Evolutionary conservation across 2,797 vertebrate genomes (phyloP).

Genomic region (Muscicapa comitata): DNA sequence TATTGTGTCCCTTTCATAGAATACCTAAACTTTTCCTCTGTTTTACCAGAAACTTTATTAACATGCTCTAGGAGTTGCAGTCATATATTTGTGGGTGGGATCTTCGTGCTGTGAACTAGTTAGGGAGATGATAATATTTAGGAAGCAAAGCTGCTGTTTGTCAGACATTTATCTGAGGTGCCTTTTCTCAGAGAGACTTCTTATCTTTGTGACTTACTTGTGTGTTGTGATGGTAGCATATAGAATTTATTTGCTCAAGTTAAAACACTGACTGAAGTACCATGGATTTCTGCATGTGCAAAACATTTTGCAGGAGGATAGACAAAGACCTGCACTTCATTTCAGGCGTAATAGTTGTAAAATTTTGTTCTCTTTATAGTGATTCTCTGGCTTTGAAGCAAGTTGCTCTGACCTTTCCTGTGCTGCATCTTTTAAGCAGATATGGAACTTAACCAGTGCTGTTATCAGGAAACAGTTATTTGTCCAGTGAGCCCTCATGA

Average conservation of each 20-base stretch:
- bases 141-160: neutral
- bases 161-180: neutral
- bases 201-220: neutral
- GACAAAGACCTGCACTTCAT: neutral
- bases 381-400: neutral
- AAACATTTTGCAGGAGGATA: neutral
- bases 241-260: neutral
- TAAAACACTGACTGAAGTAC: neutral
- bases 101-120: neutral
- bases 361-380: neutral
- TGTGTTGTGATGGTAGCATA: neutral
- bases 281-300: neutral
- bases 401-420: neutral
- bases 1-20: neutral
- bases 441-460: neutral
- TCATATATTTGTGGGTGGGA: neutral
- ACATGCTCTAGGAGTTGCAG: neutral
- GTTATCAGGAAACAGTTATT: neutral
- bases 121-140: neutral
- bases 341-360: neutral
- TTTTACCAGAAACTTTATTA: neutral
- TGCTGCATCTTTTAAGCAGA: neutral
- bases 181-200: neutral
- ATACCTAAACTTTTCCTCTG: neutral
- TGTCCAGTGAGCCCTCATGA: neutral